Evolutionary conservation across 2,797 vertebrate genomes (phyloP).

Genomic region (Botia kubotai): DNA sequence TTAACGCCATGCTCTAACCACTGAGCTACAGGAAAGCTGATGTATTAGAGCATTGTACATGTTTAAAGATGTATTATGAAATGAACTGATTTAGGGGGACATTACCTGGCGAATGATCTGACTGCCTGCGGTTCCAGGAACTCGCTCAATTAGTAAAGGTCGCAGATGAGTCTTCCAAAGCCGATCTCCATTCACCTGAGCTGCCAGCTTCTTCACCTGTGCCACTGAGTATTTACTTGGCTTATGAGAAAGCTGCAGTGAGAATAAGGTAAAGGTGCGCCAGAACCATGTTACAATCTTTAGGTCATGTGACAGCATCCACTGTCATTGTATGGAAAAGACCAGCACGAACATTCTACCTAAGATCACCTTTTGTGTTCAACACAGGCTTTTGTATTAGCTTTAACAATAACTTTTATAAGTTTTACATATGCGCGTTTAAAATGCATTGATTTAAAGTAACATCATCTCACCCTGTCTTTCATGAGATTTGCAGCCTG

Average conservation of each 20-base stretch:
- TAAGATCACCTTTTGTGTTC: no score
- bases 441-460: no score
- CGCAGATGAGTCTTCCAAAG: constrained; percentile 84
- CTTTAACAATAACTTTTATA: no score
- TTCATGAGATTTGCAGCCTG: constrained; percentile 64
- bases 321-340: no score
- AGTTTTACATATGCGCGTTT: no score
- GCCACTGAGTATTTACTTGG: constrained; percentile 75
- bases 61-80: no score
- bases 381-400: no score
- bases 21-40: no score
- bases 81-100: not conserved
- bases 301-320: not conserved
- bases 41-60: no score
- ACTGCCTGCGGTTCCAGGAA: constrained; percentile 84
- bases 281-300: no score
- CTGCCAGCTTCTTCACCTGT: constrained; percentile 77
- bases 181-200: constrained; percentile 79
- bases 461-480: constrained; percentile 70
- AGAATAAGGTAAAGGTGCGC: not conserved
- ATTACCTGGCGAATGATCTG: constrained; percentile 83
- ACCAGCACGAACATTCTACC: no score
- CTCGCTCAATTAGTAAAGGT: constrained; percentile 84
- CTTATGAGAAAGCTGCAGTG: constrained; percentile 76
- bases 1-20: no score